These are phyloP conservation scores for Piezodorus guildinii DNA, from an alignment of 1,140 invertebrate genomes.

Conservation along the genomic window DNA sequence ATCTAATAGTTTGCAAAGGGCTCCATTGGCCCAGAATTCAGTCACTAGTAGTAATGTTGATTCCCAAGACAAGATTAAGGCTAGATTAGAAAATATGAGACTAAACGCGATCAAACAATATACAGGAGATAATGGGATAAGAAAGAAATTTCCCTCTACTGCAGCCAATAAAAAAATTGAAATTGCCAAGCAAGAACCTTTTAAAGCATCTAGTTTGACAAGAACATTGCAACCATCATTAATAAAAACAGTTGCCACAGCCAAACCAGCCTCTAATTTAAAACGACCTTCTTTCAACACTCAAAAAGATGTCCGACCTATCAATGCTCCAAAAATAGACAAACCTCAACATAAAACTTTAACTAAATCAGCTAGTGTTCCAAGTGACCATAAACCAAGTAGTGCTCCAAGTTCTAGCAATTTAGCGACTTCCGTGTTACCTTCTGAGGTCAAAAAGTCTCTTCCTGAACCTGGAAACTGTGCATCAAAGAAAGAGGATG, in stretches of 20 bases:
- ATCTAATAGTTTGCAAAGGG: slow-evolving; percentile 7
- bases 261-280: neutral
- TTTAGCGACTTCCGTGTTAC: too few species aligned
- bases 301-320: neutral
- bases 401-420: neutral
- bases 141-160: neutral
- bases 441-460: too few species aligned
- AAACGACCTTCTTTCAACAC: neutral
- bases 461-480: too few species aligned
- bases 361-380: neutral
- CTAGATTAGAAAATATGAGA: slow-evolving; percentile 8
- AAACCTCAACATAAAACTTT: too few species aligned
- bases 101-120: slow-evolving; percentile 1
- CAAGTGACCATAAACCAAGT: neutral
- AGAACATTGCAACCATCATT: neutral
- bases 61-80: neutral
- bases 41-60: neutral
- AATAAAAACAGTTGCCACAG: too few species aligned
- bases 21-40: neutral
- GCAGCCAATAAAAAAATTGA: neutral
- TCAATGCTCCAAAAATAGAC: neutral
- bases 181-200: neutral
- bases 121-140: neutral
- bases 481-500: too few species aligned
- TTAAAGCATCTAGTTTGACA: neutral